Base-by-base conservation (phyloP, 1,140 invertebrate species). In the Sogatella furcifera region DNA sequence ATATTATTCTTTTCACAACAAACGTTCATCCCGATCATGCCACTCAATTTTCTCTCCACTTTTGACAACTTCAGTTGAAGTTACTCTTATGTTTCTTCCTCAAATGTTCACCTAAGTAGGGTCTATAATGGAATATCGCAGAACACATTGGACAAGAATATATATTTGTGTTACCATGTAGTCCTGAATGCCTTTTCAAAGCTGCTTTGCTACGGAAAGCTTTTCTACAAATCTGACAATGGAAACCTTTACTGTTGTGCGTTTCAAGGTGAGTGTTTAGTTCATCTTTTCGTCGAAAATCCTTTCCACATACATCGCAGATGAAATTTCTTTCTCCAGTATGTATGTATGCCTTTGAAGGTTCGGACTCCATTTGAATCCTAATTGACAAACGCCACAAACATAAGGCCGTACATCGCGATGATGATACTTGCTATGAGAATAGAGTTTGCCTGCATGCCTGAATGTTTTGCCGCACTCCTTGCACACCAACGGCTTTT, bases 91-190 rank as follows among this genome's bases (percentile, higher is more conserved):
- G 46, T 17, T 31, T 28, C 17, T 22, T 17, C n/a, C 52, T 59
- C 15, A 59, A 57, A 60, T 68, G 67, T 21, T 34, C 59, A 49
- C 58, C 52, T 44, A 66, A 52, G n/a, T 85, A 84, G 15, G 84
- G 86, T 70, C 90, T 86, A 44, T 88, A 74, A 59, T 87, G 70
- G 59, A 69, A 68, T 11, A 56, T 80, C 68, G 86, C 87, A 0
- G 84, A 84, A 69, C 88, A 90, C 1, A 85, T 70, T 61, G 83
- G 79, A 67, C 88, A 90, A 22, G 81, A 80, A 67, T 80, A 88
- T 2, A 84, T 83, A 58, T 84, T 79, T 69, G 89, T 84, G 13
- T 85, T 84, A 2, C 83, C 85, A 70, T 88, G 86, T 31, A 84
- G 83, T 5, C 80, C 53, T 49, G 62, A 55, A 46, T 64, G 62